Evolutionary conservation across 2,797 vertebrate genomes (phyloP).

Genomic region (Brachymystax lenok): DNA sequence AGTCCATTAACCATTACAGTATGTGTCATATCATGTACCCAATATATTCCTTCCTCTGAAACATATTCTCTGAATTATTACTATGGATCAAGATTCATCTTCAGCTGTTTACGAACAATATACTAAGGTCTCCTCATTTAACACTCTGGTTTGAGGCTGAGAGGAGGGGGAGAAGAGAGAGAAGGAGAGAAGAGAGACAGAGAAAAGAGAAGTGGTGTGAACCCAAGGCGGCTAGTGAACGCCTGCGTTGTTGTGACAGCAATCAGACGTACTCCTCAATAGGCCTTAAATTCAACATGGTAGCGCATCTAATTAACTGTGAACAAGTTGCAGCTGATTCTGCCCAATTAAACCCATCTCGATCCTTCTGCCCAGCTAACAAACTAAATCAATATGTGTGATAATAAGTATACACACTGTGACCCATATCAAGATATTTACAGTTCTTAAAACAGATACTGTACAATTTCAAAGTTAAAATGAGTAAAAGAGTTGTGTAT

Average conservation of each 20-base stretch:
- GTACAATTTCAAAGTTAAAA: background rate
- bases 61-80: background rate
- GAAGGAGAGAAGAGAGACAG: background rate
- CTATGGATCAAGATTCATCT: background rate
- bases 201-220: background rate
- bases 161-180: background rate
- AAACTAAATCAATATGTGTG: background rate
- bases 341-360: constrained; percentile 5
- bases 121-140: background rate
- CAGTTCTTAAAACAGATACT: background rate
- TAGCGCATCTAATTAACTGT: constrained; percentile 1
- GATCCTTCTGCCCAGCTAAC: background rate
- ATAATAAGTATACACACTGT: background rate
- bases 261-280: constrained; percentile 1
- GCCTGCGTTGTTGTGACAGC: background rate
- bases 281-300: background rate
- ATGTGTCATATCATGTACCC: background rate
- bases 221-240: background rate
- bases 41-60: background rate
- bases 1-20: background rate
- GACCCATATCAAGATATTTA: background rate
- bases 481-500: background rate
- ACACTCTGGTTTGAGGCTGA: background rate
- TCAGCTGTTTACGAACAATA: background rate
- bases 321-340: background rate